Evolutionary conservation across 2,113 vertebrate species (phyloP), one percentile per base, ranked within the genome.

Genomic region (Corythornis madagascariensis): DNA sequence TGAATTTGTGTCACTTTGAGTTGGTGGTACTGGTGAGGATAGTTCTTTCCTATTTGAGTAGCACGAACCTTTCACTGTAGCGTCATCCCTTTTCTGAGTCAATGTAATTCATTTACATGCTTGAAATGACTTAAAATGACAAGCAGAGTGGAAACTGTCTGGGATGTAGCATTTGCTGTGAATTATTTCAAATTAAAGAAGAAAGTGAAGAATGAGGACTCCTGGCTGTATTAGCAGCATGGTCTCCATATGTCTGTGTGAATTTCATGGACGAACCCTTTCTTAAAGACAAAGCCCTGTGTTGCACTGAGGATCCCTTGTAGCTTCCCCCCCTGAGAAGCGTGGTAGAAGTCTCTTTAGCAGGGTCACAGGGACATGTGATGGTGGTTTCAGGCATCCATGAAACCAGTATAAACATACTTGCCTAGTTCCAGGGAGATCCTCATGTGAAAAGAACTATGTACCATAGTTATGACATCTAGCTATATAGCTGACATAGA

Each of bases 101-200:
- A 64, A 6, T 59, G 20, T 74, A 72, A 60, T 22, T 65, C 79
- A 72, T 87, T 82, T 84, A 50, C 9, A 28, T 67, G 42, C 66
- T 78, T 83, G 40, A 91, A 86, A 71, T 86, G 2, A 84, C 84
- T 95, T 81, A 21, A 90, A 88, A 61, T 72, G 28, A 63, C 45
- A 72, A 69, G 25, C 42, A 52, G 2, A 2, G 63, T 65, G 11
- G 52, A 75, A 91, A 91, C 67, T 59, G 56, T 80, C 42, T 87
- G 50, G 55, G 59, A 38, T 64, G n/a, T 63, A 75, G 56, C 66
- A 89, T 84, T 76, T 84, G 31, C 59, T 79, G 63, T 33, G 59
- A 82, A 71, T 69, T 63, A 55, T 73, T 91, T 92, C 85, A 89
- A 76, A 76, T 42, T 57, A 70, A 59, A 79, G 82, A 75, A 57